Percentiles rank a stretch among this genome's conserved stretches.
These are phyloP conservation scores for Struthidea cinerea DNA, from an alignment of 2,113 vertebrate species.

Conservation along the genomic window DNA sequence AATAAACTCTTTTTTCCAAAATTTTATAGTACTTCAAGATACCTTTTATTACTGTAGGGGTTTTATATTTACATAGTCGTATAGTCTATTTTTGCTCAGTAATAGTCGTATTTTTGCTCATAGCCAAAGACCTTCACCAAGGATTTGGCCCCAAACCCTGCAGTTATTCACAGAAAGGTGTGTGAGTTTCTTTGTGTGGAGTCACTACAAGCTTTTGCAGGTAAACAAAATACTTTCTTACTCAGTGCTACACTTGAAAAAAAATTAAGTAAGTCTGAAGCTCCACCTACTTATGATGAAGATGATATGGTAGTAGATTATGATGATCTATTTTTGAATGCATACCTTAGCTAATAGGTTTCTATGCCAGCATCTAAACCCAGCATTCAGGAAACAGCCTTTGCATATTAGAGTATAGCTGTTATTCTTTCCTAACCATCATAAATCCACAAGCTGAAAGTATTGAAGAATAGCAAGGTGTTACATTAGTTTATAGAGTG, in stretches of 20 bases:
- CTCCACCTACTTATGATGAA: background rate
- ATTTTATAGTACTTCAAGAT: background rate
- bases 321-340: background rate
- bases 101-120: too few relatives aligned
- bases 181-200: background rate
- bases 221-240: background rate
- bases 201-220: background rate
- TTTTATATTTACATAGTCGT: background rate
- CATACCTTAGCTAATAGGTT: background rate
- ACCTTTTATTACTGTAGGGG: background rate
- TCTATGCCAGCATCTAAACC: background rate
- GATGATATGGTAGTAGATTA: background rate
- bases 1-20: background rate
- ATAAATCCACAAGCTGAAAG: background rate
- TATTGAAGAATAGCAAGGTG: background rate
- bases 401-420: background rate
- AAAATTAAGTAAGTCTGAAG: background rate
- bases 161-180: background rate
- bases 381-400: background rate
- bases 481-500: background rate
- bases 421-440: background rate
- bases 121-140: background rate
- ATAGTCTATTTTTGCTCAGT: too few relatives aligned
- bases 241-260: background rate
- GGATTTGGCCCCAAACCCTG: background rate